These are phyloP conservation scores for Meloidogyne floridensis DNA, from an alignment of 1,140 invertebrate genomes.

Conservation along the genomic window DNA sequence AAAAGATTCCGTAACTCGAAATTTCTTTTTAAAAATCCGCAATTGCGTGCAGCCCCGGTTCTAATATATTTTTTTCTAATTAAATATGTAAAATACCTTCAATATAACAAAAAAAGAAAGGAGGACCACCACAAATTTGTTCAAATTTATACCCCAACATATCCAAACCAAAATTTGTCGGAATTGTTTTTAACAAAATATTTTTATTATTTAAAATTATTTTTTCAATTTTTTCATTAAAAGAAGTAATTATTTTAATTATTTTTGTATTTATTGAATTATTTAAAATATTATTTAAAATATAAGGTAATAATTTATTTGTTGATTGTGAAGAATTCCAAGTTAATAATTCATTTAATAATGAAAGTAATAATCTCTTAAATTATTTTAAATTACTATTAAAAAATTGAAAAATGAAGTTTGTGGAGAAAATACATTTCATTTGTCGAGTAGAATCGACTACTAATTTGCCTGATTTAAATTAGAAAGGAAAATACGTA, in stretches of 20 bases:
- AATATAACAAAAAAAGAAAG: conserved; percentile 10
- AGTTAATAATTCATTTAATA: conserved; percentile 10
- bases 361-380: conserved; percentile 7
- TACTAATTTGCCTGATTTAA: too few relatives aligned
- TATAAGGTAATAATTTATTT: background rate
- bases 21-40: too few relatives aligned
- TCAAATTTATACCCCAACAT: background rate
- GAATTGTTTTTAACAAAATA: background rate
- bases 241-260: background rate
- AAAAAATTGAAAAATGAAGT: too few relatives aligned
- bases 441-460: too few relatives aligned
- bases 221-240: conserved; percentile 1
- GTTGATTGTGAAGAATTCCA: background rate
- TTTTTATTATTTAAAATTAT: background rate
- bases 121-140: background rate
- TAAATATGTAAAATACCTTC: background rate
- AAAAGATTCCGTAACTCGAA: too few relatives aligned
- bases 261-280: background rate
- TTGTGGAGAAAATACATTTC: too few relatives aligned
- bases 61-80: too few relatives aligned
- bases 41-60: too few relatives aligned
- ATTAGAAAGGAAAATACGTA: too few relatives aligned
- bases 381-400: background rate
- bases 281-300: background rate
- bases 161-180: conserved; percentile 4